A percentile compares a stretch with the other conserved stretches of the same genome.
Evolutionary conservation across 2,888 invertebrate genomes (phyloP).

Genomic region (Drosophila merina): DNA sequence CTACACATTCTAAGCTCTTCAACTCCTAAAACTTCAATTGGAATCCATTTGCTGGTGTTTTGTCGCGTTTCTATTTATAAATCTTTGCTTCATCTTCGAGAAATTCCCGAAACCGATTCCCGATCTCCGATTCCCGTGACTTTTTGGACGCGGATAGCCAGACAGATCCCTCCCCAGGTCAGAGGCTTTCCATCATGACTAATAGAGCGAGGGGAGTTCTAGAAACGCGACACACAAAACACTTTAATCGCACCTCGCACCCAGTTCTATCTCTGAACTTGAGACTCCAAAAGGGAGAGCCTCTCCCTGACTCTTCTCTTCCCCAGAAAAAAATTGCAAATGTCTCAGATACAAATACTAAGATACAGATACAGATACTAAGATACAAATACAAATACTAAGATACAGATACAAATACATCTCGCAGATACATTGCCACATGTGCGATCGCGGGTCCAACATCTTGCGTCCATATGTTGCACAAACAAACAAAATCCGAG

Average conservation of each 20-base stretch:
- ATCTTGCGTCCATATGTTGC: slow-evolving; percentile 74
- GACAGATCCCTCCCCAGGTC: no score
- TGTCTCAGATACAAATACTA: no score
- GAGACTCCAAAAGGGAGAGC: no score
- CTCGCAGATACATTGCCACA: not conserved
- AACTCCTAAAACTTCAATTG: slow-evolving; percentile 5
- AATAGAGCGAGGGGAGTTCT: no score
- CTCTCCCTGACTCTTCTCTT: slow-evolving; percentile 9
- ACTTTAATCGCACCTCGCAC: no score
- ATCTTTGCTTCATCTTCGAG: slow-evolving; percentile 56
- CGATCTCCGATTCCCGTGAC: not conserved
- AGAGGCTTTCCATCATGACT: no score
- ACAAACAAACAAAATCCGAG: slow-evolving; percentile 66
- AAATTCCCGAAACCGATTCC: slow-evolving; percentile 21
- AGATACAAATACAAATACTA: slow-evolving; percentile 1
- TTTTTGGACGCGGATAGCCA: slow-evolving; percentile 36
- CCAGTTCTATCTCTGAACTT: no score
- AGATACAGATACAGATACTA: not conserved
- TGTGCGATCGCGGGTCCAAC: slow-evolving; percentile 63
- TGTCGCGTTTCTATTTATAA: slow-evolving; percentile 54
- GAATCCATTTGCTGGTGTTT: slow-evolving; percentile 45
- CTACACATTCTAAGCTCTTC: no score
- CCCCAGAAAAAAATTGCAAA: slow-evolving; percentile 28
- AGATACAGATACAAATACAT: slow-evolving; percentile 6
- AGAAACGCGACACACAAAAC: no score